These are phyloP conservation scores for Temnothorax longispinosus DNA, from an alignment of 1,140 invertebrate species.

Conservation along the genomic window DNA sequence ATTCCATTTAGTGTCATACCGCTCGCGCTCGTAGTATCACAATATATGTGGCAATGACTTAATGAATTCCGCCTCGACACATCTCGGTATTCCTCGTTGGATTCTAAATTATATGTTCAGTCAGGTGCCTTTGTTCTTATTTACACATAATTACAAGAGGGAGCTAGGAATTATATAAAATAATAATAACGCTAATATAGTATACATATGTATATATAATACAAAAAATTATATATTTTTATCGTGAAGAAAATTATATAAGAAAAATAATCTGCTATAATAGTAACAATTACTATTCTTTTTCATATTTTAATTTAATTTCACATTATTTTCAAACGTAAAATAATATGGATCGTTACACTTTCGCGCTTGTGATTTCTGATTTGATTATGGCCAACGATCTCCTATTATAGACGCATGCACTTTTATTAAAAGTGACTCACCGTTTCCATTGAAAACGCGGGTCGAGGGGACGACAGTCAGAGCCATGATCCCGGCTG, in stretches of 20 bases:
- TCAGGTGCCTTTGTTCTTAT: background rate
- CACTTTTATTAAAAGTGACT: constrained; percentile 62
- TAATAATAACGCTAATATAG: background rate
- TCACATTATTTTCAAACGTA: background rate
- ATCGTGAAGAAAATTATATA: background rate
- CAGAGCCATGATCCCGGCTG: constrained; percentile 73
- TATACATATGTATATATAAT: too few species aligned
- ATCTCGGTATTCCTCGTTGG: constrained; percentile 62
- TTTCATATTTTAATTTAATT: background rate
- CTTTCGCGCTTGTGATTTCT: background rate
- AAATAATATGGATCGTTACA: background rate
- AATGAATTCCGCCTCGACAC: constrained; percentile 71
- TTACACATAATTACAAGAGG: background rate
- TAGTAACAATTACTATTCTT: background rate
- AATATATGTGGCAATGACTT: constrained; percentile 56
- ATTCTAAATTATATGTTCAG: background rate
- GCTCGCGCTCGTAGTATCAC: constrained; percentile 7
- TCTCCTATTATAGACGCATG: constrained; percentile 1
- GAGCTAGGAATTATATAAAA: background rate
- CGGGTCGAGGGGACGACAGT: constrained; percentile 77
- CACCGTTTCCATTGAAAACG: constrained; percentile 81
- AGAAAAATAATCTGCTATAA: background rate
- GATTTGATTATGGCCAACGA: background rate
- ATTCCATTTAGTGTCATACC: constrained; percentile 62
- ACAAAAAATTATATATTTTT: background rate